Evolutionary conservation across 2,797 vertebrate species (phyloP), one percentile per base, ranked within the genome.

Genomic region (Tragelaphus oryx): DNA sequence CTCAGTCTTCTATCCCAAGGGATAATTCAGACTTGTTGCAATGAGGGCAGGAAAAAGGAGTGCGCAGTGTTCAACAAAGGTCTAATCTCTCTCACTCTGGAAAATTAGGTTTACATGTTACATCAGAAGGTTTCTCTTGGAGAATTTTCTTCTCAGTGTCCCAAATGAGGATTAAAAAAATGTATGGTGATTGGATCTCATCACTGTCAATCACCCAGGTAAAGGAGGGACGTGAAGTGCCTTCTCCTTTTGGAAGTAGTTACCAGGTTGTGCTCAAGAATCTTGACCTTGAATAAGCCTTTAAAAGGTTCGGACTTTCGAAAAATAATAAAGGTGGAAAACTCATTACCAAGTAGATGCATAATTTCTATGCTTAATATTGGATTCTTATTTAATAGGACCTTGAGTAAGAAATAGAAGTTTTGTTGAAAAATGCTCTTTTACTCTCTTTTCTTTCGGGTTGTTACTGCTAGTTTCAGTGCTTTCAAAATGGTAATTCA

Each of bases 401-500:
- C 52, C 57, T 60, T 84, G 71, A 94, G 41, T 41, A 76, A 59
- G 48, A 89, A 94, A 93, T 52, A 93, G 74, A 89, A 95, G 37
- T 41, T 22, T 65, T 93, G 59, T n/a, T 92, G 71, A 76, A 95
- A 91, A 95, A 62, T 6, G 3, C 50, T 30, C 44, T 65, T 86
- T 48, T 37, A 80, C 22, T 59, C 11, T 54, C 6, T 86, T 95
- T 78, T 76, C 78, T 95, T 94, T 62, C 44, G 48, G 22, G n/a
- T 68, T 20, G 20, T 79, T 55, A 60, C 48, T 41, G 41, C 14
- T 46, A 30, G 81, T 13, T 60, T 68, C 46, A 60, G 8, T 44
- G 52, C 18, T 92, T 96, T 88, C 74, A 90, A 86, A 95, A 90
- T 59, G 59, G 20, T 85, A 86, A 96, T 78, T 93, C 24, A 52